These are phyloP conservation scores for Tipula lateralis DNA, from an alignment of 2,888 invertebrate genomes.

Conservation along the genomic window DNA sequence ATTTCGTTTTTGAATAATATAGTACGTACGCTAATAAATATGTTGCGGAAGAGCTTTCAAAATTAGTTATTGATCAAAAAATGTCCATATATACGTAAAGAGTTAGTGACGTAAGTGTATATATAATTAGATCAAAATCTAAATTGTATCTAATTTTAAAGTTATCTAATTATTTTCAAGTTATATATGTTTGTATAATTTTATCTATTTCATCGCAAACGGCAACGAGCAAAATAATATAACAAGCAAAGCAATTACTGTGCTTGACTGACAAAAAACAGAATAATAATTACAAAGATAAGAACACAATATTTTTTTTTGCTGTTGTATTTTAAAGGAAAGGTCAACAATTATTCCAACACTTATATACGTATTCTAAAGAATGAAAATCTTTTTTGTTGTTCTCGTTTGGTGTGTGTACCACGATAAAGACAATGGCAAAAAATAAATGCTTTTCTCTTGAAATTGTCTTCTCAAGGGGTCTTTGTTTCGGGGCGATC, in stretches of 20 bases:
- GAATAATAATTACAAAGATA: slow-evolving; percentile 19
- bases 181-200: neutral
- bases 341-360: slow-evolving; percentile 15
- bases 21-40: neutral
- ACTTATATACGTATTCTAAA: neutral
- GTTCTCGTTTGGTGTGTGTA: neutral
- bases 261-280: slow-evolving; percentile 11
- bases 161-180: neutral
- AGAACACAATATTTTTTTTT: neutral
- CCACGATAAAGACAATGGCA: neutral
- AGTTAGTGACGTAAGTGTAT: neutral
- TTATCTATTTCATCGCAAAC: neutral
- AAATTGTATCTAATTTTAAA: neutral
- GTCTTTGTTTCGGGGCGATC: neutral
- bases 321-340: neutral
- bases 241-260: neutral
- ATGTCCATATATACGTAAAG: neutral
- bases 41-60: neutral
- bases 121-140: slow-evolving; percentile 3
- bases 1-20: neutral
- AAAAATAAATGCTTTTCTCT: neutral
- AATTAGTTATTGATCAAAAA: neutral
- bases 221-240: neutral
- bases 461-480: neutral
- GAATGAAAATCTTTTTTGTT: neutral